These are phyloP conservation scores for Clunio marinus DNA, from an alignment of 2,888 invertebrate genomes.

Conservation along the genomic window DNA sequence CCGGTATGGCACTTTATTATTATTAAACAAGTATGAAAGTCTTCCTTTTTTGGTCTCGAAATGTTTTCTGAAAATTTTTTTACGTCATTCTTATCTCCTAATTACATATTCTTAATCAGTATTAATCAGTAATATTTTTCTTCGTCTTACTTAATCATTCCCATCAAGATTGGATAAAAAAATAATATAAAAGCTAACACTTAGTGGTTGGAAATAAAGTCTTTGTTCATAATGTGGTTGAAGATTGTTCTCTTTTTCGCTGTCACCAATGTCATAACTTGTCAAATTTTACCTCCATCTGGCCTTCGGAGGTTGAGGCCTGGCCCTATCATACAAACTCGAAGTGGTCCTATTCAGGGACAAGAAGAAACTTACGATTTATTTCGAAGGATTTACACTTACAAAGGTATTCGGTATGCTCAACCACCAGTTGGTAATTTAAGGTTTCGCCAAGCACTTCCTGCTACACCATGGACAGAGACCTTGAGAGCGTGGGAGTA, in stretches of 20 bases:
- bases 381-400: background rate
- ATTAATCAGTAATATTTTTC: too few species aligned
- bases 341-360: slow-evolving; percentile 28
- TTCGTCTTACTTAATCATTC: too few species aligned
- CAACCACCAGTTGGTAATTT: slow-evolving; percentile 23
- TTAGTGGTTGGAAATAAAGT: too few species aligned
- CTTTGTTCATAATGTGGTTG: too few species aligned
- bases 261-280: background rate
- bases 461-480: slow-evolving; percentile 1
- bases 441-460: slow-evolving; percentile 8
- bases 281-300: background rate
- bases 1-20: too few species aligned
- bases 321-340: slow-evolving; percentile 25
- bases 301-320: background rate
- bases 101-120: too few species aligned
- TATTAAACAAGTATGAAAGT: too few species aligned
- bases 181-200: too few species aligned
- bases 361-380: slow-evolving; percentile 3
- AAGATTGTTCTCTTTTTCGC: background rate
- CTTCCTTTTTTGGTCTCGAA: too few species aligned
- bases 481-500: background rate
- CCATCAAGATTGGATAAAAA: too few species aligned
- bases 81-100: too few species aligned
- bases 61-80: too few species aligned
- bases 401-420: slow-evolving; percentile 20